Conservation (phyloP, 2,113 vertebrate species). For the Sphaerodactylus townsendi region DNA sequence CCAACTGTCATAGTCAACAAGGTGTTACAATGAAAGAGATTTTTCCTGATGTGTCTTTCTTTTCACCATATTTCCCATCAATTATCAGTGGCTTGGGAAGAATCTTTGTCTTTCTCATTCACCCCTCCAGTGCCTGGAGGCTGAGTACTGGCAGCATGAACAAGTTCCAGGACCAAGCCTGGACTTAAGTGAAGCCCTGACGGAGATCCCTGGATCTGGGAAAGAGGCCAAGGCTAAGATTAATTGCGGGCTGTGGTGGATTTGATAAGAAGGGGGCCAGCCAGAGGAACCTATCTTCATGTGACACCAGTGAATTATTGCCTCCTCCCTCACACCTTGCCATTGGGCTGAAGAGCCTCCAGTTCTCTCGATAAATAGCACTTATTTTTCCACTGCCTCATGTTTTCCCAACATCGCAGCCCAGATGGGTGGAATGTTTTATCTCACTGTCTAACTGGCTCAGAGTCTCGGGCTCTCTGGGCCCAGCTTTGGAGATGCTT, state of each 20-base stretch:
- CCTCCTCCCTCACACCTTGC: background rate
- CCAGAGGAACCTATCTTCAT: background rate
- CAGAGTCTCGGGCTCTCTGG: background rate
- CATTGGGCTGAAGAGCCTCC: background rate
- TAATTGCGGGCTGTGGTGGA: background rate
- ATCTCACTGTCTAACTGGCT: background rate
- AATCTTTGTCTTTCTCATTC: background rate
- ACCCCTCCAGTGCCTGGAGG: background rate
- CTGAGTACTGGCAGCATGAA: background rate
- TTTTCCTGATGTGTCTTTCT: too few species aligned
- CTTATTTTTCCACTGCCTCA: background rate
- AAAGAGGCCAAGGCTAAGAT: background rate
- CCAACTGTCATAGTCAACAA: too few species aligned
- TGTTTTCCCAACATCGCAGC: background rate
- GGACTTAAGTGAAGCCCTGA: background rate
- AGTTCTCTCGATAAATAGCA: background rate
- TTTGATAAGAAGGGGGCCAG: background rate
- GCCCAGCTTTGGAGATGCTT: background rate
- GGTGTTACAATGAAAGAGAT: too few species aligned
- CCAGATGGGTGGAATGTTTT: conserved; percentile 3
- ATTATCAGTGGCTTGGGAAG: too few species aligned
- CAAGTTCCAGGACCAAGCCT: background rate
- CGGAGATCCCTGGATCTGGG: background rate
- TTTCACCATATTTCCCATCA: too few species aligned
- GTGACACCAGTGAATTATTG: background rate